Evolutionary conservation across 64 coral and sea anemone species (phyloP).

Genomic region (Dendronephthya gigantea): DNA sequence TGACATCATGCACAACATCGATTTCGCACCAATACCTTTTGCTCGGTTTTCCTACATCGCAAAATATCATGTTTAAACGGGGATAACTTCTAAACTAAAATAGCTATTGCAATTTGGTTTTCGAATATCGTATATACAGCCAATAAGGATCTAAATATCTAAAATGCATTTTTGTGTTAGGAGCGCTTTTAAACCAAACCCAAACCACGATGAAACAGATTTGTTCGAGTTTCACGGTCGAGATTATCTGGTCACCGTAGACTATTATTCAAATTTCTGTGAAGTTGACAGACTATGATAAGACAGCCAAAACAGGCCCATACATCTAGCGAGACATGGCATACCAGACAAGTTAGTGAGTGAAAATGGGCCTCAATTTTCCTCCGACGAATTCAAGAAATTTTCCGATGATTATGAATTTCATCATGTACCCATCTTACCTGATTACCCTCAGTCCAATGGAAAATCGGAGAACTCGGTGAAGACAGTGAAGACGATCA

Average conservation of each 20-base stretch:
- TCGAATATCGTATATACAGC: no score
- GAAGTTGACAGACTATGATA: constrained; percentile 10
- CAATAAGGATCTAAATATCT: background rate
- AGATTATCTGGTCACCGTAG: constrained; percentile 21
- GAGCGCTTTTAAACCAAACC: no score
- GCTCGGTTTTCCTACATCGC: no score
- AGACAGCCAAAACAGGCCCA: background rate
- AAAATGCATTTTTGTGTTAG: background rate
- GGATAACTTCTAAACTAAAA: no score
- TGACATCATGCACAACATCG: no score
- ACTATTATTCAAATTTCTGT: constrained; percentile 35
- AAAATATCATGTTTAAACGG: no score
- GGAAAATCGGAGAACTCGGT: background rate
- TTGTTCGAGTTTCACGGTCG: constrained; percentile 3
- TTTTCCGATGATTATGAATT: constrained; percentile 21
- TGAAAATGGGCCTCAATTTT: constrained; percentile 20
- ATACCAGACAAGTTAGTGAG: constrained; percentile 20
- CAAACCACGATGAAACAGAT: constrained; percentile 10
- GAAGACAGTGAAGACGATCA: background rate
- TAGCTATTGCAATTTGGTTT: no score
- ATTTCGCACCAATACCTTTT: no score
- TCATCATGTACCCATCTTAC: background rate
- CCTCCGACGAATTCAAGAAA: constrained; percentile 9
- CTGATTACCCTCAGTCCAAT: background rate
- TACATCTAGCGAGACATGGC: constrained; percentile 23